A percentile compares a stretch with the other conserved stretches of the same genome.
Conservation (phyloP, 2,113 vertebrate genomes). For the Heliornis fulica region DNA sequence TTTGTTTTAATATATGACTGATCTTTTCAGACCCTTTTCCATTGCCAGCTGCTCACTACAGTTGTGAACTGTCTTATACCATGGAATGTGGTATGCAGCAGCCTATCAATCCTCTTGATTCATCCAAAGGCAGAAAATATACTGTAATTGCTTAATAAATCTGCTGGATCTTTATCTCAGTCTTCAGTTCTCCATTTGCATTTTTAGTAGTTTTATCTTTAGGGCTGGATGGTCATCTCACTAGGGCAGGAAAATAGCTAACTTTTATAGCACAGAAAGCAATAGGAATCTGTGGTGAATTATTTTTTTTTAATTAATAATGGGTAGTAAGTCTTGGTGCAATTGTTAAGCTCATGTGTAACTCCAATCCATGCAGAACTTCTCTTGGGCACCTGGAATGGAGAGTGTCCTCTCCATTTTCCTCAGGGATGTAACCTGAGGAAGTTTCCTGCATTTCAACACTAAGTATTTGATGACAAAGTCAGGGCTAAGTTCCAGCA, state of each 20-base stretch:
- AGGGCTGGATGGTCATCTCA: conserved; percentile 38
- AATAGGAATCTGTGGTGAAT: neutral
- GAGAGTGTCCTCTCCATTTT: neutral
- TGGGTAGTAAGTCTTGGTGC: neutral
- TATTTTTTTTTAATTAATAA: conserved; percentile 28
- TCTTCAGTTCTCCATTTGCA: neutral
- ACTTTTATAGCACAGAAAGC: conserved; percentile 31
- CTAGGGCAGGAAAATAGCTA: neutral
- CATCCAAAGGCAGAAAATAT: conserved; percentile 51
- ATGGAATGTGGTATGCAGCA: neutral
- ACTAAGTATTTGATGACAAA: neutral
- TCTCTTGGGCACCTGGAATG: neutral
- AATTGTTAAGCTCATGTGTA: neutral
- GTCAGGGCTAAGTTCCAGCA: neutral
- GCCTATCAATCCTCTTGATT: conserved; percentile 47
- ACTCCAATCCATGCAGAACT: neutral
- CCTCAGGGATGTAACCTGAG: neutral
- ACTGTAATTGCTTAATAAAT: conserved; percentile 66
- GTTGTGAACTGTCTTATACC: conserved; percentile 1
- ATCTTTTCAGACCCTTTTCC: conserved; percentile 45
- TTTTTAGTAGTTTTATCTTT: conserved; percentile 59
- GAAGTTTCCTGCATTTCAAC: neutral
- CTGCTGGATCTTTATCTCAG: conserved; percentile 27
- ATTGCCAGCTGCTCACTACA: conserved; percentile 25
- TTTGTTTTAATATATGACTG: conserved; percentile 49